phyloP scores from a whole-genome alignment of 92 coral and sea anemone genomes.

The Phenganax subtilis region DNA sequence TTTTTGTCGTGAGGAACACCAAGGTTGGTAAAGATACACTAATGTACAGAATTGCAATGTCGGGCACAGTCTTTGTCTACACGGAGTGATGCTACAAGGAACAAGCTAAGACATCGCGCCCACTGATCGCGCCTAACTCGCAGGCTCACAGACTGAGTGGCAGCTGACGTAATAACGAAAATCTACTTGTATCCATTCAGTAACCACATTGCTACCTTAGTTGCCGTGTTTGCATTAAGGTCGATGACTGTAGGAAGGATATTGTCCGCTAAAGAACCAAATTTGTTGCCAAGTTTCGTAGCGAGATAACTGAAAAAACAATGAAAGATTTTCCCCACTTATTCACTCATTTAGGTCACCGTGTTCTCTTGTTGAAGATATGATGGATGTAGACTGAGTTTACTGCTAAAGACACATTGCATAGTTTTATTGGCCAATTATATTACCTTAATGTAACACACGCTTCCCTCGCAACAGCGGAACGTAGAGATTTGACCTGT shows the following conservation, averaged over 20 bases:
- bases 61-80: too few relatives aligned
- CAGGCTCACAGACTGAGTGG: too few relatives aligned
- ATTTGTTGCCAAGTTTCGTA: constrained; percentile 70
- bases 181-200: background rate
- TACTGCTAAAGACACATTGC: background rate
- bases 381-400: too few relatives aligned
- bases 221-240: constrained; percentile 81
- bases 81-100: too few relatives aligned
- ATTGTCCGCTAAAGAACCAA: constrained; percentile 94
- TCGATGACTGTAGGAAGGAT: constrained; percentile 76
- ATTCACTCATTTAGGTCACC: background rate
- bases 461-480: constrained; percentile 84
- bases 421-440: background rate
- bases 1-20: too few relatives aligned
- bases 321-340: background rate
- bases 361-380: background rate
- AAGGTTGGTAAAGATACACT: too few relatives aligned
- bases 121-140: too few relatives aligned
- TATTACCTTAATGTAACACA: constrained; percentile 80
- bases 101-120: too few relatives aligned
- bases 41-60: too few relatives aligned
- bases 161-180: too few relatives aligned
- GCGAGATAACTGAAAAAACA: constrained; percentile 69
- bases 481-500: constrained; percentile 86
- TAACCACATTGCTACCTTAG: constrained; percentile 51